A percentile compares a stretch with the other conserved stretches of the same genome.
These are phyloP conservation scores for Melanerpes aurifrons DNA, from an alignment of 2,113 vertebrate species.

Conservation along the genomic window DNA sequence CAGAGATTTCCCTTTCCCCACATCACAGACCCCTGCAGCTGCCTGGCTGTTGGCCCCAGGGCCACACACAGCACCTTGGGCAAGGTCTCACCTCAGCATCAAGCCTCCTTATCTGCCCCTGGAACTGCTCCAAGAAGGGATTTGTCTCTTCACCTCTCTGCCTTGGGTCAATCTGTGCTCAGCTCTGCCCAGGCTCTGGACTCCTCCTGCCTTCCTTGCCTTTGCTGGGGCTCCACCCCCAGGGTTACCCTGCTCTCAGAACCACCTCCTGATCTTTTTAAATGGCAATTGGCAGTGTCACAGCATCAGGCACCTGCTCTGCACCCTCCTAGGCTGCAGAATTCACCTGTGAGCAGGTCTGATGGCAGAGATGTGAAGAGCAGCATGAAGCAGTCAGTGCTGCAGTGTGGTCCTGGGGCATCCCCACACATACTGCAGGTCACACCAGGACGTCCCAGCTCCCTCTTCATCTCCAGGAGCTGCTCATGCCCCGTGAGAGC, in stretches of 20 bases:
- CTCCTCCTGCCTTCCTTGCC: background rate
- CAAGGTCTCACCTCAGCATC: background rate
- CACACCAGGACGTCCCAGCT: background rate
- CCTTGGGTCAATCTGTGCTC: constrained; percentile 36
- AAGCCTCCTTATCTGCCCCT: background rate
- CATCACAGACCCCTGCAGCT: background rate
- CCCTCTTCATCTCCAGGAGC: background rate
- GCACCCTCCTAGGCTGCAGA: background rate
- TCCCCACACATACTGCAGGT: background rate
- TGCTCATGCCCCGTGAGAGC: background rate
- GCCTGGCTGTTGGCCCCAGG: background rate
- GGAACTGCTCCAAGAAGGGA: constrained; percentile 27
- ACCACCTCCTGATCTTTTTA: background rate
- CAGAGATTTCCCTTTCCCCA: rapidly evolving
- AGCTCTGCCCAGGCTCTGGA: background rate
- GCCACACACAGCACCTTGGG: background rate
- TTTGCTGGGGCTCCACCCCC: background rate
- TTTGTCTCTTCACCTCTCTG: constrained; percentile 40
- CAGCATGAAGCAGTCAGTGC: background rate
- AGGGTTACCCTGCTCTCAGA: background rate
- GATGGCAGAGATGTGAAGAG: background rate
- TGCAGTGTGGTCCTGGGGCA: background rate
- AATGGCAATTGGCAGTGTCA: background rate
- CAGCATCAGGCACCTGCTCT: background rate
- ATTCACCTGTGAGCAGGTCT: background rate